Base-by-base conservation (phyloP, 2,888 invertebrate species). In the Amaurobius ferox region DNA sequence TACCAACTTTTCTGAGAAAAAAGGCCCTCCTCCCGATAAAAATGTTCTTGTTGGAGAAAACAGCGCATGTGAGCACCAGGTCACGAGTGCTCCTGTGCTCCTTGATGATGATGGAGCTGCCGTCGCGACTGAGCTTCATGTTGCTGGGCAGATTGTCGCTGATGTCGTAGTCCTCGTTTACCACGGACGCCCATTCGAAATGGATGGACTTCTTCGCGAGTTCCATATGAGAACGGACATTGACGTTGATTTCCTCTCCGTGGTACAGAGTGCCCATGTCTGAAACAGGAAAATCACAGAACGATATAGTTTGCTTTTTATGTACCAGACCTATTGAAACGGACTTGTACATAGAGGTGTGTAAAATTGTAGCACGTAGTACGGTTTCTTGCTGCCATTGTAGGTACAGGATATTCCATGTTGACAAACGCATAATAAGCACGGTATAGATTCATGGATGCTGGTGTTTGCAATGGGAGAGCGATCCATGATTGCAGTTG, bases 41-140 rank as follows among this genome's bases (percentile, higher is more conserved):
- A 6, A 83, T 32, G n/a, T 76, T 48, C 44, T 71, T 83, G 32
- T 76, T 83, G 1, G 81, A 76, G 44, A 39, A 83, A 5, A 76
- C 81, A 0, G 76, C 68, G 23, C 81, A 83, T n/a, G 70, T 83
- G 0, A 83, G 23, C 13, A 76, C 35, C 44, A 32, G 70, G 35
- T 83, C 71, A 6, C 13, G 26, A 1, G n/a, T 2, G n/a, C 35
- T 71, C 16, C 48, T 61, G 32, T 76, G 62, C n/a, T 83, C 81
- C 13, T 76, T 83, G 7, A 83, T 70, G 11, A 83, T 48, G 11
- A 83, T 44, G 6, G 81, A 55, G 30, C 76, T 83, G 16, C 76
- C 76, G 7, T 83, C 81, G 1, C 23, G 40, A 1, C 39, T 76
- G 19, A 71, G 32, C 23, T 71, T 76, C 76, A 83, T 83, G 16